Conservation (phyloP, 2,113 vertebrate genomes). For the Toxostoma redivivum region DNA sequence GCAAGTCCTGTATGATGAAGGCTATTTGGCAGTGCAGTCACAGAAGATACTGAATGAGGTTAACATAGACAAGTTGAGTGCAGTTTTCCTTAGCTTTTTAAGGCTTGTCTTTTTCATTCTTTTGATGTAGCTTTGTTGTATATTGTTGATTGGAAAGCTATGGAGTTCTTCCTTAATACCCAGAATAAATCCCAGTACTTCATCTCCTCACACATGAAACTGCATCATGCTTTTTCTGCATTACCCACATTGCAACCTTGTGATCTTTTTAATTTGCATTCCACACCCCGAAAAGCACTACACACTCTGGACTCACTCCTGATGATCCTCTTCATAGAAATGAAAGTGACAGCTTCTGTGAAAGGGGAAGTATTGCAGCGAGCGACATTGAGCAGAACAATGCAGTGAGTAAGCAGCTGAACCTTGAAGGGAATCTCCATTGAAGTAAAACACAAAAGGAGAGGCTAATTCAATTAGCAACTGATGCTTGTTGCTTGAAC, state of each 20-base stretch:
- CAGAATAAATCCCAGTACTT: background rate
- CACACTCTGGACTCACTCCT: conserved; percentile 13
- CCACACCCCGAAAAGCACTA: background rate
- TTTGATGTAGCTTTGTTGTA: background rate
- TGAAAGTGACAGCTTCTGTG: conserved; percentile 57
- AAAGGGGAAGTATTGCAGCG: conserved; percentile 3
- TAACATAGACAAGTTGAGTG: background rate
- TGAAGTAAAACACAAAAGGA: conserved; percentile 62
- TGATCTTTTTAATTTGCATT: conserved; percentile 29
- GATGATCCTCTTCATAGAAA: conserved; percentile 56
- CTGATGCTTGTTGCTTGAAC: conserved; percentile 57
- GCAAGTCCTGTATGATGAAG: background rate
- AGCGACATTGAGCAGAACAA: conserved; percentile 31
- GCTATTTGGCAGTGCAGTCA: background rate
- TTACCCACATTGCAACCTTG: background rate
- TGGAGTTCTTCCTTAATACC: background rate
- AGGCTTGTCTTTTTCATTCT: background rate
- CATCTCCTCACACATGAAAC: background rate
- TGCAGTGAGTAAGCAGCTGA: conserved; percentile 42
- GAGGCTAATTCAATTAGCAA: conserved; percentile 70
- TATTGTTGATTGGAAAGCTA: background rate
- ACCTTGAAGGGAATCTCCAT: conserved; percentile 61
- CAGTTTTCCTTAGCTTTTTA: background rate
- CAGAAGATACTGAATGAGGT: background rate
- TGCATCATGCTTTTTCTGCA: background rate